These are phyloP conservation scores for Cyanoramphus novaezelandiae DNA, from an alignment of 2,113 vertebrate genomes.

Conservation along the genomic window DNA sequence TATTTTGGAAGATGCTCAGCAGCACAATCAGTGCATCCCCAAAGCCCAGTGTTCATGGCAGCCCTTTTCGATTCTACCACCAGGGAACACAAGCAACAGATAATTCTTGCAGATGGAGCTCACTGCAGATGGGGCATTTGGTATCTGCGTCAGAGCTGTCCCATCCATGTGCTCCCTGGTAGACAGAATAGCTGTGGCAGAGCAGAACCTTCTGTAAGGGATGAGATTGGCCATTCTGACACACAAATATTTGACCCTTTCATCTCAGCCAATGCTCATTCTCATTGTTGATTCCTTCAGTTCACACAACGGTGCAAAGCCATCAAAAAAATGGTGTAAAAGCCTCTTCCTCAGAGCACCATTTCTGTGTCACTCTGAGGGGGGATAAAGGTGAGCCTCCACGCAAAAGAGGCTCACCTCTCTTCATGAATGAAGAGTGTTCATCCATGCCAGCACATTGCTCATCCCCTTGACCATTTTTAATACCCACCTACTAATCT, in stretches of 20 bases:
- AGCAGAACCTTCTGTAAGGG: not conserved
- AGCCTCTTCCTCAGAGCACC: not conserved
- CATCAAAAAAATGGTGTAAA: not conserved
- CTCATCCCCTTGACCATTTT: not conserved
- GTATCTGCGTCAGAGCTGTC: not conserved
- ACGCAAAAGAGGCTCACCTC: fast-evolving
- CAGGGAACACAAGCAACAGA: not conserved
- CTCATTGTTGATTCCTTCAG: not conserved
- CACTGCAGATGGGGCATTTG: fast-evolving
- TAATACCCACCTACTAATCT: not conserved
- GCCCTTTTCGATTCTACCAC: not conserved
- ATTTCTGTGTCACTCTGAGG: fast-evolving
- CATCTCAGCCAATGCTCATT: not conserved
- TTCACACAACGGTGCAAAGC: not conserved
- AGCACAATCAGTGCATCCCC: not conserved
- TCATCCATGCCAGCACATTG: too few species aligned
- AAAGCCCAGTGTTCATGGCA: not conserved
- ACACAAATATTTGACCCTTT: not conserved
- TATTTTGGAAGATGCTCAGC: not conserved
- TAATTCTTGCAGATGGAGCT: not conserved
- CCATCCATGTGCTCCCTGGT: not conserved
- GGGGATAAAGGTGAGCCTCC: not conserved
- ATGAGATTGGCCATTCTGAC: not conserved
- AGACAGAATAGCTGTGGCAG: not conserved
- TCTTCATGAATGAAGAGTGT: not conserved